Evolutionary conservation across 2,888 invertebrate species (phyloP), one percentile per base, ranked within the genome.

Genomic region (Anagyrus pseudococci): DNA sequence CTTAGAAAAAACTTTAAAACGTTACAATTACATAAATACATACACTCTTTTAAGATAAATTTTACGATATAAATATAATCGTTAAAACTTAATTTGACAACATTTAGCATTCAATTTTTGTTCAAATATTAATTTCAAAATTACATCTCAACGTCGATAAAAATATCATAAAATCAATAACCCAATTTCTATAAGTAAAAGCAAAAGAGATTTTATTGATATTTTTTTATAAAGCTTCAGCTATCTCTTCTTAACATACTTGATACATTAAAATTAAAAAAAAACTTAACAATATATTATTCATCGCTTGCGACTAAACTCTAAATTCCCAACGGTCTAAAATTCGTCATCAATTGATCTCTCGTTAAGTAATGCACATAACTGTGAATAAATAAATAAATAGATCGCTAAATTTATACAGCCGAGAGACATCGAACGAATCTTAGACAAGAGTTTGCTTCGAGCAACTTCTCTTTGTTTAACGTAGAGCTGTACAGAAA

Each of bases 371-470:
- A 26, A 41, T n/a, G 41, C 13, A 6, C 49, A 33, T 50, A 22
- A 4, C 15, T 8, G 17, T 4, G 33, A 33, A 56, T 52, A 61
- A 59, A 59, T 59, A 46, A 59, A 46, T 58, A 44, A 50, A 33
- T 43, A 57, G 22, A 37, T 17, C 17, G 4, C 49, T 29, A 49
- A 47, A 57, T 52, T 44, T 17, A 52, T 44, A 57, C 29, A 17
- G n/a, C 58, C 58, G 59, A 59, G 44, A 58, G 41, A 53, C 54
- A 64, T 61, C 58, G 63, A 61, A 68, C 59, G 54, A 64, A 64
- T 66, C 66, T 64, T 53, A 46, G 60, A 66, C 58, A 23, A 20
- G 2, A 20, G 17, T 8, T 2, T 43, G 17, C 2, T 17, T 3
- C 10, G 26, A 26, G n/a, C 23, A 25, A 17, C 17, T 26, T 17